Evolutionary conservation across 2,888 invertebrate species (phyloP).

Genomic region (Zaprionus bogoriensis): DNA sequence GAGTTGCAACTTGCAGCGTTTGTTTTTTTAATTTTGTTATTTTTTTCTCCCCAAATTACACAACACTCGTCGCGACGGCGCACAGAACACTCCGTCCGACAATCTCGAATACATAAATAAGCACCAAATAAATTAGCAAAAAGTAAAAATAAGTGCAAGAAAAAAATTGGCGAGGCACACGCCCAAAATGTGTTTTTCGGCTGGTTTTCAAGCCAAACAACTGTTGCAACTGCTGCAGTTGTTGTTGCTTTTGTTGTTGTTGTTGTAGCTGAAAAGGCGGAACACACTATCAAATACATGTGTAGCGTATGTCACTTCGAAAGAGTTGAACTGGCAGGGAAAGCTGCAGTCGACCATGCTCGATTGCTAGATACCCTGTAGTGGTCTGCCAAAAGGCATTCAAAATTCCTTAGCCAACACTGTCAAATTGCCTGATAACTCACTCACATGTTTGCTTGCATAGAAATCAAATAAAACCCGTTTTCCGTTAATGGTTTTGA

Average conservation of each 20-base stretch:
- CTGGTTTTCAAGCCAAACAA: constrained; percentile 21
- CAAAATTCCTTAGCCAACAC: too few relatives aligned
- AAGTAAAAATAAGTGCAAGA: constrained; percentile 30
- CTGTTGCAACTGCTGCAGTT: constrained; percentile 27
- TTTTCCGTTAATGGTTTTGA: too few relatives aligned
- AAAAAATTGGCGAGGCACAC: constrained; percentile 49
- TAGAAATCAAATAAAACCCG: too few relatives aligned
- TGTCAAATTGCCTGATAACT: too few relatives aligned
- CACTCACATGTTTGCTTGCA: too few relatives aligned
- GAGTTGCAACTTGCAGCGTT: too few relatives aligned
- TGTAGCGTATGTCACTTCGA: neutral
- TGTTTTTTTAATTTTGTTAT: neutral
- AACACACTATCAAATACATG: constrained; percentile 30
- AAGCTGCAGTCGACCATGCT: neutral
- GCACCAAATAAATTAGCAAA: constrained; percentile 45
- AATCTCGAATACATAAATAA: constrained; percentile 42
- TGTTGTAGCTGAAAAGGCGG: constrained; percentile 52
- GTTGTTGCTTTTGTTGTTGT: constrained; percentile 17
- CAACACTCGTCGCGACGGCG: constrained; percentile 36
- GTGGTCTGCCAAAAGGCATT: too few relatives aligned
- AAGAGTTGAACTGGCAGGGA: neutral
- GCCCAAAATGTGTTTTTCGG: constrained; percentile 54
- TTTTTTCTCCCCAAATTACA: constrained; percentile 43
- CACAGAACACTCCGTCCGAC: constrained; percentile 54
- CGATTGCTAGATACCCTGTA: too few relatives aligned